Conservation (phyloP, 1,140 invertebrate genomes). For the Ostrea edulis region DNA sequence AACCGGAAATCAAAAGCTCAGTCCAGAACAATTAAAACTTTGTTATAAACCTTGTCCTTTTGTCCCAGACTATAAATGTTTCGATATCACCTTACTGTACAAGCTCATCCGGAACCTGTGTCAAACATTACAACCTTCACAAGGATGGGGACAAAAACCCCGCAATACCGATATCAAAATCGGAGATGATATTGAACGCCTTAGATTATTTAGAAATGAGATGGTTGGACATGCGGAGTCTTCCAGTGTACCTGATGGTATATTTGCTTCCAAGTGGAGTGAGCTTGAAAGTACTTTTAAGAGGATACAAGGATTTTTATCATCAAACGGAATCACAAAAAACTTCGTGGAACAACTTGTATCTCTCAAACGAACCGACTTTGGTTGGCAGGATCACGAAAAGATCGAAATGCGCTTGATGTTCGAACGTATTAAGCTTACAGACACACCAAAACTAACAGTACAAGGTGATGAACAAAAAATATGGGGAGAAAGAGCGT, state of each 20-base stretch:
- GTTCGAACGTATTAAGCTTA: not conserved
- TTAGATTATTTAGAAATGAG: not conserved
- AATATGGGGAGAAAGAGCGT: not conserved
- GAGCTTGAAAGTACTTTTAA: not conserved
- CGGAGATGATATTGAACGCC: not conserved
- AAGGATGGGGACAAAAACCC: not conserved
- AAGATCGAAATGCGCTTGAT: too few relatives aligned
- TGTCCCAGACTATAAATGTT: not conserved
- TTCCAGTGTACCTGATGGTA: not conserved
- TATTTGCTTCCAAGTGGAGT: not conserved
- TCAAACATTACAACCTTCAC: not conserved
- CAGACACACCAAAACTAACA: not conserved
- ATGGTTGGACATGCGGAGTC: not conserved
- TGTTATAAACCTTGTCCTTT: not conserved
- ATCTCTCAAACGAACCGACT: not conserved
- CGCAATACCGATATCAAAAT: not conserved
- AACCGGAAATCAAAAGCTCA: not conserved
- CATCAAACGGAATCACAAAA: not conserved
- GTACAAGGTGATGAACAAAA: not conserved
- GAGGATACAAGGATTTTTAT: not conserved
- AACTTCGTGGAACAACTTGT: not conserved
- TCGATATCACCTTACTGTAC: not conserved
- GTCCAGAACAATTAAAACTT: not conserved
- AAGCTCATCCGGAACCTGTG: not conserved
- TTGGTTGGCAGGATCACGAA: not conserved